A percentile compares a stretch with the other conserved stretches of the same genome.
These are phyloP conservation scores for Xiphias gladius DNA, from an alignment of 2,113 vertebrate genomes.

Conservation along the genomic window DNA sequence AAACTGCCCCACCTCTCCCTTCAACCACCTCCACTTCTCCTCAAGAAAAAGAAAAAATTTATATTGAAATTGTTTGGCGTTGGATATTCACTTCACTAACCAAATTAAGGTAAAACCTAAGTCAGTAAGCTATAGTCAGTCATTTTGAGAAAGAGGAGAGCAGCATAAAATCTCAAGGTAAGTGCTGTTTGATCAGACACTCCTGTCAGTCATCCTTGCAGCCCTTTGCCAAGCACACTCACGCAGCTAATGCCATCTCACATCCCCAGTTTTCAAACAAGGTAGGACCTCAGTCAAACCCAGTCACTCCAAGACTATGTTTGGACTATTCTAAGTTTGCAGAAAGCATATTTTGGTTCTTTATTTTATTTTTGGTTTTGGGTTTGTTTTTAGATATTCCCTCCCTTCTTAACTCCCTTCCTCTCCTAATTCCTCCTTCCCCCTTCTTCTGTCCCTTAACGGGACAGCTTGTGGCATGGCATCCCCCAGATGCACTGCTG, in stretches of 20 bases:
- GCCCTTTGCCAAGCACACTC: conserved; percentile 77
- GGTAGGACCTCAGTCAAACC: conserved; percentile 79
- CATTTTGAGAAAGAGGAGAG: conserved; percentile 80
- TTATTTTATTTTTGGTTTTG: conserved; percentile 61
- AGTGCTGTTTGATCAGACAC: conserved; percentile 83
- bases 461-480: conserved; percentile 84
- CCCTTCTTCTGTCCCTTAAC: conserved; percentile 47
- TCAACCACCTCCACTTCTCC: conserved; percentile 78
- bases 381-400: conserved; percentile 63
- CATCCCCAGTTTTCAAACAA: conserved; percentile 74
- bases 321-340: conserved; percentile 42
- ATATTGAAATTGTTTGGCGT: conserved; percentile 74
- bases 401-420: conserved; percentile 56
- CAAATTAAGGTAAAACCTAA: conserved; percentile 82
- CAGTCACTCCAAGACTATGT: conserved; percentile 61
- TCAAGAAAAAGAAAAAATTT: conserved; percentile 69
- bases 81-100: conserved; percentile 84
- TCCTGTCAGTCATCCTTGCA: conserved; percentile 75
- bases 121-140: conserved; percentile 87
- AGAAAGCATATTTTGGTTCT: conserved; percentile 59
- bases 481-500: conserved; percentile 84
- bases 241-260: conserved; percentile 76
- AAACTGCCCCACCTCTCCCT: conserved; percentile 68
- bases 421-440: conserved; percentile 46
- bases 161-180: conserved; percentile 81